A percentile compares a stretch with the other conserved stretches of the same genome.
Evolutionary conservation across 2,113 vertebrate genomes (phyloP).

Genomic region (Todiramphus saurophagus): DNA sequence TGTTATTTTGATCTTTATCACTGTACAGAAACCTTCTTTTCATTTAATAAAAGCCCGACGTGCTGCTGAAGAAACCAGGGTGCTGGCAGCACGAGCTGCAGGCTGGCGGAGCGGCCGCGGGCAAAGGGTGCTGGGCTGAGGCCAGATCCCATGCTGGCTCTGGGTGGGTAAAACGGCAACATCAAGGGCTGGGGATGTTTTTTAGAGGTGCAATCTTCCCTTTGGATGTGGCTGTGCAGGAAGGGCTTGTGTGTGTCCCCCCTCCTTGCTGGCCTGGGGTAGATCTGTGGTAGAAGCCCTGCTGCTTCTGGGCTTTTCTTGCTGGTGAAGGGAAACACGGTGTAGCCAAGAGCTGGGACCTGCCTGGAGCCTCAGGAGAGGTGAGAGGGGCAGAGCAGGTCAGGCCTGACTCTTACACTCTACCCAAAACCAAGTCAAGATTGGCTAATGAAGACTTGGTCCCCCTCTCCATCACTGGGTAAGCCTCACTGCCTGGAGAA

Average conservation of each 20-base stretch:
- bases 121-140: rapidly evolving
- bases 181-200: rapidly evolving
- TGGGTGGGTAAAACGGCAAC: rapidly evolving
- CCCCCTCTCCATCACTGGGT: not conserved
- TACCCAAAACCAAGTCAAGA: not conserved
- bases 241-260: too few relatives aligned
- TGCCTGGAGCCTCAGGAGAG: not conserved
- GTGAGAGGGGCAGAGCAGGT: not conserved
- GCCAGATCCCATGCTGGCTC: not conserved
- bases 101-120: rapidly evolving
- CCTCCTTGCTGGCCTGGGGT: not conserved
- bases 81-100: rapidly evolving
- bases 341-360: not conserved
- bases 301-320: not conserved
- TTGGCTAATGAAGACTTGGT: not conserved
- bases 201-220: not conserved
- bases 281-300: rapidly evolving
- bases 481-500: not conserved
- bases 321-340: not conserved
- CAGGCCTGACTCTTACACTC: rapidly evolving
- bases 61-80: not conserved
- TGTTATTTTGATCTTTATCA: not conserved
- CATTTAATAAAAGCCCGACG: not conserved
- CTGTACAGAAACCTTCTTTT: not conserved
- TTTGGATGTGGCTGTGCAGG: not conserved